These are phyloP conservation scores for Drosophila stalkeri DNA, from an alignment of 2,888 invertebrate genomes.

Conservation along the genomic window DNA sequence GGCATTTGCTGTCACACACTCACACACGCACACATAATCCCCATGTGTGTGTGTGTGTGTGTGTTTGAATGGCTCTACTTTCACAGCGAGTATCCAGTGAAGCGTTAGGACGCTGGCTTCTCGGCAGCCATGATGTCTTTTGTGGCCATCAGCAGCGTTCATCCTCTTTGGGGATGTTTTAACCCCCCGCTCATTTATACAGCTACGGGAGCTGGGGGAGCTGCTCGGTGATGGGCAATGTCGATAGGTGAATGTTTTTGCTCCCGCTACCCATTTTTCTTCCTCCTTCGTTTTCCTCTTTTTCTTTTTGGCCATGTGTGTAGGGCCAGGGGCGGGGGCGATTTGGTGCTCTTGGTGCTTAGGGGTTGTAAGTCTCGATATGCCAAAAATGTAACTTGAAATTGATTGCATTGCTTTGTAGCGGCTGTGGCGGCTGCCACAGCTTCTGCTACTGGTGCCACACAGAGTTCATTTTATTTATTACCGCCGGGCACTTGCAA, in stretches of 20 bases:
- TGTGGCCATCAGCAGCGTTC: constrained; percentile 78
- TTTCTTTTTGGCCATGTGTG: constrained; percentile 34
- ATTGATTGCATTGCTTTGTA: constrained; percentile 81
- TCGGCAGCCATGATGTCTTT: constrained; percentile 83
- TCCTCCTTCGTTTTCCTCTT: background rate
- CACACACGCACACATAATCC: constrained; percentile 27
- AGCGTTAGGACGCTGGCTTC: constrained; percentile 71
- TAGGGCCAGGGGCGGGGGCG: constrained; percentile 14
- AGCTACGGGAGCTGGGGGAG: constrained; percentile 45
- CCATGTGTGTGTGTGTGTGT: constrained; percentile 46
- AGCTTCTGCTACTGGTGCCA: constrained; percentile 29
- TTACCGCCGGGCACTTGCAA: constrained; percentile 73
- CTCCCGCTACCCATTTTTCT: constrained; percentile 13
- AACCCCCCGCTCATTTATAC: constrained; percentile 11
- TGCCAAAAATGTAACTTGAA: constrained; percentile 79
- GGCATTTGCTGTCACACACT: constrained; percentile 74
- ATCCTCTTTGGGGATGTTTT: constrained; percentile 71
- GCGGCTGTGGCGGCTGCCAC: constrained; percentile 33
- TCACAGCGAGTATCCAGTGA: constrained; percentile 70
- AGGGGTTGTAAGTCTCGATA: constrained; percentile 63
- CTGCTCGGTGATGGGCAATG: constrained; percentile 69
- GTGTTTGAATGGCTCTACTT: constrained; percentile 67
- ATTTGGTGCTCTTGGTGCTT: background rate
- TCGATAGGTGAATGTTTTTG: constrained; percentile 69
- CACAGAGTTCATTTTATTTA: constrained; percentile 69